Evolutionary conservation across 1,140 invertebrate species (phyloP).

Genomic region (Zaprionus davidi): DNA sequence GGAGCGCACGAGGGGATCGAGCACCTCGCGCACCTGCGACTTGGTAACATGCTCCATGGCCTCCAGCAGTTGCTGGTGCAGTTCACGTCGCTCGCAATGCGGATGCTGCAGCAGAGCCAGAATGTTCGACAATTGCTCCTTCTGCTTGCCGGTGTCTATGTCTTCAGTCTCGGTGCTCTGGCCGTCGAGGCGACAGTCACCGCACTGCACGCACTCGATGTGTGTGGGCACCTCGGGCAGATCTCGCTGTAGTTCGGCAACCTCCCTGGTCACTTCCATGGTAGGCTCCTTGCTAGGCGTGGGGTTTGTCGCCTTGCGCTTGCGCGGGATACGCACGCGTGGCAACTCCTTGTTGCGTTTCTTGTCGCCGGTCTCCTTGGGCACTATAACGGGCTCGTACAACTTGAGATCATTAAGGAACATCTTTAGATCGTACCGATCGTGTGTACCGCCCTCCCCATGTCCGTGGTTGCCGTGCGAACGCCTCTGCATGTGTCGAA

Average conservation of each 20-base stretch:
- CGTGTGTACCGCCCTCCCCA: constrained; percentile 16
- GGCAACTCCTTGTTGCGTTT: background rate
- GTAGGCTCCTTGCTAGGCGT: background rate
- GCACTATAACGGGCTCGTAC: constrained; percentile 73
- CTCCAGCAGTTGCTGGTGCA: constrained; percentile 58
- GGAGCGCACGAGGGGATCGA: constrained; percentile 66
- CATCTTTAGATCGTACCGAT: constrained; percentile 77
- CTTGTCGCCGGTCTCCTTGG: constrained; percentile 46
- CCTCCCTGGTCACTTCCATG: background rate
- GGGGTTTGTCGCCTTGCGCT: background rate
- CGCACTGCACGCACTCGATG: constrained; percentile 43
- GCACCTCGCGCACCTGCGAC: constrained; percentile 65
- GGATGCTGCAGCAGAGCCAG: constrained; percentile 22
- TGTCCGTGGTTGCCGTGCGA: background rate
- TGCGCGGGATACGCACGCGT: background rate
- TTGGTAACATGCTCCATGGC: constrained; percentile 67
- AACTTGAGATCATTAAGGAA: constrained; percentile 72
- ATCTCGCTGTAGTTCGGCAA: constrained; percentile 6
- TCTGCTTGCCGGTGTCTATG: background rate
- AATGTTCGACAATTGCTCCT: constrained; percentile 22
- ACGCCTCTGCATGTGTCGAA: constrained; percentile 10
- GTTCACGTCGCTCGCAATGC: constrained; percentile 8
- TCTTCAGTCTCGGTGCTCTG: constrained; percentile 8
- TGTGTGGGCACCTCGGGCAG: constrained; percentile 37
- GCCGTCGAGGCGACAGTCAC: constrained; percentile 21